A percentile compares a stretch with the other conserved stretches of the same genome.
phyloP scores from a whole-genome alignment of 1,140 invertebrate genomes.

The Pogonomyrmex barbatus region DNA sequence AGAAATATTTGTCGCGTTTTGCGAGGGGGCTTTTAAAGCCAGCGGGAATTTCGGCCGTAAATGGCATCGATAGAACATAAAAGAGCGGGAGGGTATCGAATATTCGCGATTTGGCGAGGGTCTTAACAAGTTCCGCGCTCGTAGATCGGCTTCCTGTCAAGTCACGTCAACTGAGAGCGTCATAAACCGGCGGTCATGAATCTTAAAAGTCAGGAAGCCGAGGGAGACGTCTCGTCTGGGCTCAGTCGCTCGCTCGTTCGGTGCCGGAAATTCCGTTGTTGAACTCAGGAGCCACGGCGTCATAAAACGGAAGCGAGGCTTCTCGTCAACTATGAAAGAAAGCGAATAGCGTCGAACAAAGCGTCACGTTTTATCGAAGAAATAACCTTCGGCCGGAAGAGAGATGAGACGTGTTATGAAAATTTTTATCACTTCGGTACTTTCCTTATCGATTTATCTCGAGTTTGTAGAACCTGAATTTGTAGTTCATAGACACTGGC shows the following conservation, averaged over 20 bases:
- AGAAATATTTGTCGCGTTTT: constrained; percentile 26
- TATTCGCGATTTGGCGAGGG: constrained; percentile 13
- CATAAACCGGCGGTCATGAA: constrained; percentile 54
- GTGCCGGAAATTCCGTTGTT: constrained; percentile 44
- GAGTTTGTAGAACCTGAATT: background rate
- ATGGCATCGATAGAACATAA: background rate
- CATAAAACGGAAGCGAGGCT: constrained; percentile 32
- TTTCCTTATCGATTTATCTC: background rate
- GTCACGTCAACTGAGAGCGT: constrained; percentile 7
- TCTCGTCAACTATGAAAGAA: constrained; percentile 32
- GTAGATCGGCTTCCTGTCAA: constrained; percentile 25
- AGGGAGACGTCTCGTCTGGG: constrained; percentile 16
- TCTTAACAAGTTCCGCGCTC: constrained; percentile 47
- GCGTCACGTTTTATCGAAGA: background rate
- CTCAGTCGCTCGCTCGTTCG: background rate
- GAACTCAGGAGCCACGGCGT: constrained; percentile 14
- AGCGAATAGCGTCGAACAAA: constrained; percentile 13
- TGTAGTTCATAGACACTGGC: background rate
- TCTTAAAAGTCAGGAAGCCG: constrained; percentile 35
- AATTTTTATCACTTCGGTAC: background rate
- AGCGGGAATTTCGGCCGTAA: constrained; percentile 27
- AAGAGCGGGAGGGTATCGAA: background rate
- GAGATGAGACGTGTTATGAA: background rate
- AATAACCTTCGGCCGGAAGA: background rate
- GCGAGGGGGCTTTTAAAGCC: constrained; percentile 2